Evolutionary conservation across 2,797 vertebrate genomes (phyloP), one percentile per base, ranked within the genome.

Genomic region (Fratercula arctica): DNA sequence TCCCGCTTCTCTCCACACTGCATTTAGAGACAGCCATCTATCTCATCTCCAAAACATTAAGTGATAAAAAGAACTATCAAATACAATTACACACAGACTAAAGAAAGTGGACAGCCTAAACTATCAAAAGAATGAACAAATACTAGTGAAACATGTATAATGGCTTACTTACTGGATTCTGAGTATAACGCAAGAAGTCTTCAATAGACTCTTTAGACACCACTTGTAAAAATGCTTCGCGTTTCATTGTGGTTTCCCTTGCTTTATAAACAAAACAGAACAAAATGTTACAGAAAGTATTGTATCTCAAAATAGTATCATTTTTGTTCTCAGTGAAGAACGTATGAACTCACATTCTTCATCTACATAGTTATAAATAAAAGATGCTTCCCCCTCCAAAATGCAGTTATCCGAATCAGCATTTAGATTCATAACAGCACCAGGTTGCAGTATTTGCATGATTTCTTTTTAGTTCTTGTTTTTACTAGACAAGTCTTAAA

Each of bases 141-240:
- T 11, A 50, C 19, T 20, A 54, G 7, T 17, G 43, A 80, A 85
- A 80, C 9, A 25, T 2, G 8, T 4, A 43, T 53, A 17, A 4
- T 17, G 19, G 37, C 17, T 87, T 89, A 99, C 99, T 99, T 98
- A 99, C 99, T 76, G 99, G 97, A 70, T 97, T 98, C 63, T 95
- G 96, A 82, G 99, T 97, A 46, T 99, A 99, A 53, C 54, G 95
- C 76, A 99, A 97, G 93, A 99, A 99, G 5, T 98, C 98, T 75
- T 98, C 97, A 67, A 98, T 88, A 39, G 98, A 98, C n/a, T 99
- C 98, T 75, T 97, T 98, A 53, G 97, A 98, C 18, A 97, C 98
- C 3, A 98, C 97, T 19, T 97, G 96, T 73, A 99, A 82, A 98
- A 99, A 99, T 1, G 96, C 95, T 77, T 99, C 97, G 0, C 98